Evolutionary conservation across 2,797 vertebrate species (phyloP), one percentile per base, ranked within the genome.

Genomic region (Pempheris klunzingeri): DNA sequence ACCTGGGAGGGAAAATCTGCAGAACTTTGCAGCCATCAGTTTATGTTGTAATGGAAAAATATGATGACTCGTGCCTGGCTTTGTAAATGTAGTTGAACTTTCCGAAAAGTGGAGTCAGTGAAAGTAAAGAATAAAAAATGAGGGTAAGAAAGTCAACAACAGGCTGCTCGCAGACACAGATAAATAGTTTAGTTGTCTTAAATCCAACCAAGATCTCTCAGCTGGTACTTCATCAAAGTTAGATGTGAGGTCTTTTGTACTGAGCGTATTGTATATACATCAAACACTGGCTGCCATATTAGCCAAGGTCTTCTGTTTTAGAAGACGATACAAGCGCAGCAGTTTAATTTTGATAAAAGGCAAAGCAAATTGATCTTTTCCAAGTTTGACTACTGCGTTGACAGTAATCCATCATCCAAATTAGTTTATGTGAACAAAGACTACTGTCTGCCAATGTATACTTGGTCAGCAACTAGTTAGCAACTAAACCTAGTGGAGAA

Each of bases 51-150:
- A 14, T 44, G 10, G 43, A 38, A 41, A 53, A 20, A 32, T 36
- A 28, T 26, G 57, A 26, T 46, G 52, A 30, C 22, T 53, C 5
- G 20, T 34, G 18, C 69, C 20, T 54, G 64, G 9, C 14, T 69
- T 43, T 50, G 61, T 77, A 47, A 71, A 65, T 80, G 32, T 26
- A 10, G 14, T 10, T 36, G 46, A 77, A 69, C 43, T 54, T 28
- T 74, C 22, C 39, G 7, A 32, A 76, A 58, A 68, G 9, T 24
- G 18, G 61, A 61, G 41, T 43, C 71, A 55, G 30, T n/a, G 30
- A 52, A 39, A 57, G 15, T 14, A 7, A 66, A 43, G 54, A 12
- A 46, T 50, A 12, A 46, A 65, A 54, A 47, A 69, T 30, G 46
- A 34, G 49, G 55, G 34, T 0, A 7, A 46, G 20, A 50, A 30